Conservation (phyloP, 2,113 vertebrate species). For the Periophthalmodon schlosseri region DNA sequence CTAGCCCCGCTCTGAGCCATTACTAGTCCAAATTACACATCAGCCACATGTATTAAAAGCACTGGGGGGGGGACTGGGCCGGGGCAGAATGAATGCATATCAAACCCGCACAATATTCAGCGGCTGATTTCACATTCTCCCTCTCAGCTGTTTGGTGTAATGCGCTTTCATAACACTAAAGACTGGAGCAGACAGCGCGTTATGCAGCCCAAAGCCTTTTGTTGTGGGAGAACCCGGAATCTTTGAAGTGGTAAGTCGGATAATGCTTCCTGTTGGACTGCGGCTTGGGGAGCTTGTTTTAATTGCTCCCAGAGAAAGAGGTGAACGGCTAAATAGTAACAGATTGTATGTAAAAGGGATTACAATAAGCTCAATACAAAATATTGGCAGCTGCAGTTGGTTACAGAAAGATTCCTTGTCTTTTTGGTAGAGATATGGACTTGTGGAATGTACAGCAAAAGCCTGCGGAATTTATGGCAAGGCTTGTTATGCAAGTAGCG, state of each 20-base stretch:
- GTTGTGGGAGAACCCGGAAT: conserved; percentile 38
- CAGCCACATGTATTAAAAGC: conserved; percentile 17
- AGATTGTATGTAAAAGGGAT: conserved; percentile 54
- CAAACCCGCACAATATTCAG: conserved; percentile 13
- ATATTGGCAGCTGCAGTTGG: conserved; percentile 44
- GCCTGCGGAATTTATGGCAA: conserved; percentile 9
- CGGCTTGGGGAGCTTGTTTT: conserved; percentile 58
- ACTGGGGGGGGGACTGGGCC: conserved; percentile 5
- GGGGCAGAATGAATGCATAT: conserved; percentile 17
- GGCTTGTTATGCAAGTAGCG: neutral
- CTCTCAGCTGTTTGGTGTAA: conserved; percentile 28
- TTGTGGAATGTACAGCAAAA: neutral
- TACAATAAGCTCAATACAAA: conserved; percentile 57
- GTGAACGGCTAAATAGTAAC: conserved; percentile 56
- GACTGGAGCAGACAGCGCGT: conserved; percentile 8
- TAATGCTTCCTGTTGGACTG: conserved; percentile 63
- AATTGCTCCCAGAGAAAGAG: conserved; percentile 77
- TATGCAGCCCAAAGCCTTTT: conserved; percentile 31
- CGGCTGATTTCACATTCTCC: conserved; percentile 15
- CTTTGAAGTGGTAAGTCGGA: conserved; percentile 69
- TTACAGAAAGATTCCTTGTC: conserved; percentile 17
- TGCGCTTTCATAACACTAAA: conserved; percentile 43
- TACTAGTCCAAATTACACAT: conserved; percentile 23
- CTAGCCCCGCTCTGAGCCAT: conserved; percentile 11
- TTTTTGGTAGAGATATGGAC: neutral